These are phyloP conservation scores for Chymomyza amoena DNA, from an alignment of 2,888 invertebrate genomes.

Conservation along the genomic window DNA sequence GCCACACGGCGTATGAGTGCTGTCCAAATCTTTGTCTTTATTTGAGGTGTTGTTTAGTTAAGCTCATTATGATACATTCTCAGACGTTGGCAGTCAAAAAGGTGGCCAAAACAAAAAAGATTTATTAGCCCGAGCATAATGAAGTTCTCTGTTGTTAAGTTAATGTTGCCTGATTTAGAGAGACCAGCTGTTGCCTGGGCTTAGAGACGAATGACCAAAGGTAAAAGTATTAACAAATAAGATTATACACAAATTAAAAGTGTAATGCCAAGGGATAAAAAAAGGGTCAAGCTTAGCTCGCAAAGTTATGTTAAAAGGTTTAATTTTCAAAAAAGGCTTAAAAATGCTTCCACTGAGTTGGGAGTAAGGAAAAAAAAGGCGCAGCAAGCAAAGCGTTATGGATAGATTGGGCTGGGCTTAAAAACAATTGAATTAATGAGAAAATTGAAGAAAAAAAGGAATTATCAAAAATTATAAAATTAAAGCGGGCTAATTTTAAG, in stretches of 20 bases:
- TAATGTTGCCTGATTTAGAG: not conserved
- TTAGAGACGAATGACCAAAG: not conserved
- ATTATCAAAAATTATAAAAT: too few relatives aligned
- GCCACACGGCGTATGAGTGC: conserved; percentile 46
- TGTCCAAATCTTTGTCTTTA: conserved; percentile 25
- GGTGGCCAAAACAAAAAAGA: conserved; percentile 60
- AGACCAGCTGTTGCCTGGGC: not conserved
- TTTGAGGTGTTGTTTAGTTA: conserved; percentile 35
- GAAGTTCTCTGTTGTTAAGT: conserved; percentile 51
- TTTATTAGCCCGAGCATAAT: conserved; percentile 55
- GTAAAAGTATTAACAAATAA: not conserved
- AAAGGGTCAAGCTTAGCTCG: not conserved
- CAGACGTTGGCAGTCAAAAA: conserved; percentile 51
- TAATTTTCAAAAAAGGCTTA: too few relatives aligned
- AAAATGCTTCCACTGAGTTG: too few relatives aligned
- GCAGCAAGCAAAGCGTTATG: too few relatives aligned
- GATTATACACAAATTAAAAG: not conserved
- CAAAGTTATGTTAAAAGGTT: too few relatives aligned
- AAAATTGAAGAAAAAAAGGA: too few relatives aligned
- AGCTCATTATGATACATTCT: conserved; percentile 65
- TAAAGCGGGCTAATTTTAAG: too few relatives aligned
- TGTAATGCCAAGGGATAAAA: not conserved
- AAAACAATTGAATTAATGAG: too few relatives aligned
- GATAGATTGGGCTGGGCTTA: too few relatives aligned
- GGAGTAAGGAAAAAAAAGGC: too few relatives aligned